A percentile compares a stretch with the other conserved stretches of the same genome.
These are phyloP conservation scores for Electrophaes corylata DNA, from an alignment of 2,888 invertebrate genomes.

Conservation along the genomic window DNA sequence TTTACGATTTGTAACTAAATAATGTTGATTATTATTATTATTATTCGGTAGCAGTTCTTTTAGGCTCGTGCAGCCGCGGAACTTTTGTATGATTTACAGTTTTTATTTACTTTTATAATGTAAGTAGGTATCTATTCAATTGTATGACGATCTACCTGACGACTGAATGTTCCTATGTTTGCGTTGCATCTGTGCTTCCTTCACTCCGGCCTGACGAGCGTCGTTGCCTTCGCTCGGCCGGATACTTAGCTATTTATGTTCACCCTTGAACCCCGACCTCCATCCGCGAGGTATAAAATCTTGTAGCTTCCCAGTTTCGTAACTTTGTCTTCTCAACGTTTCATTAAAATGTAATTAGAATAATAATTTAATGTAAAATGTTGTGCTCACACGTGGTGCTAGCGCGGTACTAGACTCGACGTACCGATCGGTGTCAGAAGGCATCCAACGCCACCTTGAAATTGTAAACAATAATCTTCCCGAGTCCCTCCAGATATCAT, in stretches of 20 bases:
- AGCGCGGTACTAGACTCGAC: slow-evolving; percentile 31
- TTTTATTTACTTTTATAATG: slow-evolving; percentile 52
- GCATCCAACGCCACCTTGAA: slow-evolving; percentile 5
- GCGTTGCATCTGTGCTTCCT: slow-evolving; percentile 59
- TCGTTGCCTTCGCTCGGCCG: too few relatives aligned
- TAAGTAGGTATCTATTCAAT: slow-evolving; percentile 62
- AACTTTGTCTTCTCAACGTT: slow-evolving; percentile 23
- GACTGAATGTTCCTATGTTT: slow-evolving; percentile 67
- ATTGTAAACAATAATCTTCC: slow-evolving; percentile 44
- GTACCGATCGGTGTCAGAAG: slow-evolving; percentile 4
- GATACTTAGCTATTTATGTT: slow-evolving; percentile 7
- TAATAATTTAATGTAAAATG: slow-evolving; percentile 22
- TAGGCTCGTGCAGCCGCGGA: slow-evolving; percentile 18
- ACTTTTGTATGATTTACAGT: slow-evolving; percentile 54
- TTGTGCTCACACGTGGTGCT: slow-evolving; percentile 66
- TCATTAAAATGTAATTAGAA: slow-evolving; percentile 23
- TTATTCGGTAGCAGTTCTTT: slow-evolving; percentile 49
- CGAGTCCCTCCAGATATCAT: slow-evolving; percentile 55
- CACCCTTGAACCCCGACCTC: neutral
- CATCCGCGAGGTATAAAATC: slow-evolving; percentile 2
- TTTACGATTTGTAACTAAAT: slow-evolving; percentile 72
- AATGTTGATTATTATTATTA: slow-evolving; percentile 60
- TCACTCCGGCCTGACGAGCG: slow-evolving; percentile 27
- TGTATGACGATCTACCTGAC: slow-evolving; percentile 59
- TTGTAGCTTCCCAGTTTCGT: slow-evolving; percentile 21